These are phyloP conservation scores for Megalops atlanticus DNA, from an alignment of 2,113 vertebrate genomes.

Conservation along the genomic window DNA sequence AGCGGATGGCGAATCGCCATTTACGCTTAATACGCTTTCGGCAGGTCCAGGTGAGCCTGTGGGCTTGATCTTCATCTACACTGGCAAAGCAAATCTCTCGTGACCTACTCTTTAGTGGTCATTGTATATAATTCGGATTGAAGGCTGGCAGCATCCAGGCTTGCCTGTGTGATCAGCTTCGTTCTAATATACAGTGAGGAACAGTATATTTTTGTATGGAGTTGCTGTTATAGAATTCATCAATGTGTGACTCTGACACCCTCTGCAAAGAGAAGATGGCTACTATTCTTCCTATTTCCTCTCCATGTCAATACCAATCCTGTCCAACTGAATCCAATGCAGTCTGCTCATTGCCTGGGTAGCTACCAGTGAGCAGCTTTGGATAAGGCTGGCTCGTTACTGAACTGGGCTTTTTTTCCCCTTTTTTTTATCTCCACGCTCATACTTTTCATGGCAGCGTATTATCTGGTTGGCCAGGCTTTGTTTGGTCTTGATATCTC, in stretches of 20 bases:
- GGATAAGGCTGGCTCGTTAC: constrained; percentile 59
- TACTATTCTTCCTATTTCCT: constrained; percentile 39
- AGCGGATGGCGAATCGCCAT: constrained; percentile 54
- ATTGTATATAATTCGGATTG: constrained; percentile 59
- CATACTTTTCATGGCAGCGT: constrained; percentile 75
- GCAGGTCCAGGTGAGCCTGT: constrained; percentile 64
- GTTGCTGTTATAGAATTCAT: constrained; percentile 26
- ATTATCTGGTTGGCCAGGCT: constrained; percentile 73
- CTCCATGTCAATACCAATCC: constrained; percentile 55
- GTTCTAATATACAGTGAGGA: neutral
- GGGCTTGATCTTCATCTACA: constrained; percentile 65
- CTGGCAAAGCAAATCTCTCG: constrained; percentile 62
- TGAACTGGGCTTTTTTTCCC: constrained; percentile 61
- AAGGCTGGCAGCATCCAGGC: neutral
- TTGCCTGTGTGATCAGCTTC: constrained; percentile 22
- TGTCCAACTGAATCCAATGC: constrained; percentile 64
- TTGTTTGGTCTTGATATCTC: constrained; percentile 81
- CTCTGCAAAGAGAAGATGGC: constrained; percentile 34
- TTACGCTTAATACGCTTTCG: constrained; percentile 59
- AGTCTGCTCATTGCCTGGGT: constrained; percentile 60
- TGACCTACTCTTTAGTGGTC: constrained; percentile 66
- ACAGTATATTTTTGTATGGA: neutral
- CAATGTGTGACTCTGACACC: constrained; percentile 41
- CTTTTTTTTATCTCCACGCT: constrained; percentile 69
- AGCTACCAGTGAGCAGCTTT: constrained; percentile 60